A percentile compares a stretch with the other conserved stretches of the same genome.
phyloP scores from a whole-genome alignment of 2,797 vertebrate species.

The Ctenosaura bakeri region DNA sequence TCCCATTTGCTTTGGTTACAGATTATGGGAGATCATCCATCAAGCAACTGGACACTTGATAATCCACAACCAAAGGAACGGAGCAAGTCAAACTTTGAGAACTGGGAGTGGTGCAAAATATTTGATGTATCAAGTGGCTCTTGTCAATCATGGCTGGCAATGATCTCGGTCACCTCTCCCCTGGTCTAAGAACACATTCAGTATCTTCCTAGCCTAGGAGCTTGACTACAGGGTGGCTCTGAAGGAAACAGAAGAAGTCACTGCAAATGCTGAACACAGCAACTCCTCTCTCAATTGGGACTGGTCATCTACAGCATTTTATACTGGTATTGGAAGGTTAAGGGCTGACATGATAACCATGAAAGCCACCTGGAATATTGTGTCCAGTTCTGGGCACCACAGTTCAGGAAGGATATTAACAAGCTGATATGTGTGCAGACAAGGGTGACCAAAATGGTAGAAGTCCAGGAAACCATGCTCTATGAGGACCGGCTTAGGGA shows the following conservation, averaged over 20 bases:
- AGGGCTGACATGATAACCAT: no score
- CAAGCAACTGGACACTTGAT: slow-evolving; percentile 34
- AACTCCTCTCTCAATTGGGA: not conserved
- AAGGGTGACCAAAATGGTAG: no score
- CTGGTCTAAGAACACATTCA: not conserved
- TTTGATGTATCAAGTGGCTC: slow-evolving; percentile 30
- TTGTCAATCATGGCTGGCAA: not conserved
- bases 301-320: not conserved
- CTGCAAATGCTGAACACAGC: not conserved
- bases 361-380: no score
- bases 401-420: no score
- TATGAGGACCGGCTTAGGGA: no score
- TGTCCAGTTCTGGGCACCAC: no score
- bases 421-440: no score
- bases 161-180: not conserved
- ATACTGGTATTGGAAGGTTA: not conserved
- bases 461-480: no score
- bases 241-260: no score
- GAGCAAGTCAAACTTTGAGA: slow-evolving; percentile 27
- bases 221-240: not conserved
- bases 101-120: slow-evolving; percentile 19
- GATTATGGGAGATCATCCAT: slow-evolving; percentile 38
- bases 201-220: not conserved
- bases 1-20: slow-evolving; percentile 45
- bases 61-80: slow-evolving; percentile 41